A percentile compares a stretch with the other conserved stretches of the same genome.
phyloP scores from a whole-genome alignment of 1,140 invertebrate species.

The Penaeus vannamei region DNA sequence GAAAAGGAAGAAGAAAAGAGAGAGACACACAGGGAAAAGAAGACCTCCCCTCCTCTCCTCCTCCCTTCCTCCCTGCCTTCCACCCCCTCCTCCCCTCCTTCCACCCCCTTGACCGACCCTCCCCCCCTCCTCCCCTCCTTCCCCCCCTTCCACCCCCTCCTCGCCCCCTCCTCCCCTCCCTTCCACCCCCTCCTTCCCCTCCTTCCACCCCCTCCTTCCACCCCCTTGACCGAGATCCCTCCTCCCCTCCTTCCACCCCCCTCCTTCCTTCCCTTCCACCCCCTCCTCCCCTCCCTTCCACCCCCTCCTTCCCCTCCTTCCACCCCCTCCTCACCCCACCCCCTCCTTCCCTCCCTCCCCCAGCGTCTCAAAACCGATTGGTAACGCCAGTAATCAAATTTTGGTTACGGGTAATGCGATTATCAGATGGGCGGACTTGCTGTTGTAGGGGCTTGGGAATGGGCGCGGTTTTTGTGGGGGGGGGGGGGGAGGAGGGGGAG shows the following conservation, averaged over 20 bases:
- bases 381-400: constrained; percentile 47
- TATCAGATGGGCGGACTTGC: constrained; percentile 34
- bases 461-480: too few species aligned
- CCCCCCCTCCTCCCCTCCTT: background rate
- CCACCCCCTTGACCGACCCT: background rate
- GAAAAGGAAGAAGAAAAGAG: too few species aligned
- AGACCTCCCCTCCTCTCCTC: too few species aligned
- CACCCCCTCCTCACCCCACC: background rate
- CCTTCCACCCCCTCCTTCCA: background rate
- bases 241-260: background rate
- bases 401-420: constrained; percentile 47
- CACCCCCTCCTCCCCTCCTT: background rate
- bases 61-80: too few species aligned
- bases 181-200: too few species aligned
- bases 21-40: too few species aligned
- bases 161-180: too few species aligned
- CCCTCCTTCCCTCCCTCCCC: background rate
- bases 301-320: background rate
- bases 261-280: too few species aligned
- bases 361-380: constrained; percentile 47
- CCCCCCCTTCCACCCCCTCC: too few species aligned
- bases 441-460: too few species aligned
- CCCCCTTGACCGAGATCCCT: background rate
- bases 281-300: too few species aligned
- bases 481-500: too few species aligned